Conservation (phyloP, 2,113 vertebrate genomes). For the Climacteris rufus region DNA sequence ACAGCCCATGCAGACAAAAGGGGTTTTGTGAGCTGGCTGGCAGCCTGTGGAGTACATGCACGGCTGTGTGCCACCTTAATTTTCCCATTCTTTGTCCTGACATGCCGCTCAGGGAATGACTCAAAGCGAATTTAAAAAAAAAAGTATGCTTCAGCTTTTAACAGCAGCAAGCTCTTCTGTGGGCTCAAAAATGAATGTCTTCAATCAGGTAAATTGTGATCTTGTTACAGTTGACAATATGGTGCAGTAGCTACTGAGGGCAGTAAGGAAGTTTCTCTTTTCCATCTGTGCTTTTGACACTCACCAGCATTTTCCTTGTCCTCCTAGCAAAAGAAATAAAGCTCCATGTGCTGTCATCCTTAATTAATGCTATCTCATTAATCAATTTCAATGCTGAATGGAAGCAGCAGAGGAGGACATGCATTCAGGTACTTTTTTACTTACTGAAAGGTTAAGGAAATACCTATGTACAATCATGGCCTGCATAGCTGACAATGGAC, state of each 20-base stretch:
- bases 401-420: not conserved
- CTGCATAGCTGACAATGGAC: not conserved
- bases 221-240: not conserved
- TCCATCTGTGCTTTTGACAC: not conserved
- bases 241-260: not conserved
- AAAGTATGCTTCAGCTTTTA: not conserved
- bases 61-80: not conserved
- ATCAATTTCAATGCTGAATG: not conserved
- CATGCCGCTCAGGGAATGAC: accelerated
- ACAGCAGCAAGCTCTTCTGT: not conserved
- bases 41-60: not conserved
- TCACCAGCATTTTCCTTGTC: not conserved
- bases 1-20: constrained; percentile 9
- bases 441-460: not conserved
- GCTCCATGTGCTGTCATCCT: not conserved
- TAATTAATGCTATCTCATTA: not conserved
- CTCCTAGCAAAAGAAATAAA: not conserved
- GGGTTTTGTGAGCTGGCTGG: not conserved
- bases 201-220: not conserved
- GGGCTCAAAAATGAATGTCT: not conserved
- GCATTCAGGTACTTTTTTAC: not conserved
- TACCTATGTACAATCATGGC: not conserved
- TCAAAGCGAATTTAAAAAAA: not conserved
- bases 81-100: not conserved
- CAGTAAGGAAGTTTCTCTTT: not conserved